Evolutionary conservation across 2,797 vertebrate genomes (phyloP), one percentile per base, ranked within the genome.

Genomic region (Morus bassanus): DNA sequence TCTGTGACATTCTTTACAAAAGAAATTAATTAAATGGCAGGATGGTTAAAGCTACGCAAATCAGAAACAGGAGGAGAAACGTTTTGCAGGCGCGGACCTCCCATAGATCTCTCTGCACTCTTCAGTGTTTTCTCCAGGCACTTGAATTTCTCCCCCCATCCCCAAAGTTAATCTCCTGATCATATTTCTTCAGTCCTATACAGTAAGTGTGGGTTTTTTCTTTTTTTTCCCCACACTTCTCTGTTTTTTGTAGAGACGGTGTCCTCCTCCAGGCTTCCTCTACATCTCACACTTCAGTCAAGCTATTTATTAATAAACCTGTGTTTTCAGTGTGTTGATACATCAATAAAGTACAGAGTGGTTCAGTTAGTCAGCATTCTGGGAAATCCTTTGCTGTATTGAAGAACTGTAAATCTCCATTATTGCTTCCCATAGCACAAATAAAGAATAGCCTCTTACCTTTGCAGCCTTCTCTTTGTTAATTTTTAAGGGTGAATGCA

Each of bases 341-440:
- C 97, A 98, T 98, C 97, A 97, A 98, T 98, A 98, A 96, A 81
- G 68, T 73, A 92, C 93, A 53, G 39, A 97, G 96, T 90, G 95
- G 96, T 97, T 98, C 91, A 37, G 95, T 98, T 98, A 98, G 98
- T 98, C 98, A 98, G 98, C 98, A 97, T 98, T 98, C 98, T 98
- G 97, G 96, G 97, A 98, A 98, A 98, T 97, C 96, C 96, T 97
- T 96, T 97, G 97, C 96, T 95, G 67, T 98, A 97, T 98, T 95
- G 97, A 98, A 98, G 97, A 98, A 95, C 97, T 97, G 98, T 98
- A 98, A 98, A 98, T 98, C 98, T 98, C 97, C 96, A 96, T 98
- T 98, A 98, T 98, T 98, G 97, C 98, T 98, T 97, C 97, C 97
- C 96, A 97, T 95, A 98, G 98, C 98, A 98, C 97, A 98, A 98